These are phyloP conservation scores for Brenthis daphne DNA, from an alignment of 2,888 invertebrate species.

Conservation along the genomic window DNA sequence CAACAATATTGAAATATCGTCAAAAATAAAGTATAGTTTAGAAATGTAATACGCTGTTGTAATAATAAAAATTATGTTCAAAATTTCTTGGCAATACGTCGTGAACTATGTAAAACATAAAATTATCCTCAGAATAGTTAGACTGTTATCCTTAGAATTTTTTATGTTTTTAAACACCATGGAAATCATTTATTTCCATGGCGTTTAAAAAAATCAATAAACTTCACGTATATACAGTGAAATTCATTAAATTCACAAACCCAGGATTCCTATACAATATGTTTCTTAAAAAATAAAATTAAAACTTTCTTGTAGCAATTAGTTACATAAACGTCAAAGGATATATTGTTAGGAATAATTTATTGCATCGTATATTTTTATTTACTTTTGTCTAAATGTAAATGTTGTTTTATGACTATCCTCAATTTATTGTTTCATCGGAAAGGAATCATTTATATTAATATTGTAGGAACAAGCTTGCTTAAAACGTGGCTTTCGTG, in stretches of 20 bases:
- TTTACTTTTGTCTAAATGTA: slow-evolving; percentile 25
- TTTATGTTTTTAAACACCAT: too few species aligned
- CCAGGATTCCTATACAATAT: slow-evolving; percentile 4
- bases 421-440: slow-evolving; percentile 28
- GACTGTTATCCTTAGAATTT: too few species aligned
- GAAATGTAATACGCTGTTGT: too few species aligned
- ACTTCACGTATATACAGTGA: too few species aligned
- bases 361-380: slow-evolving; percentile 21
- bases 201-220: too few species aligned
- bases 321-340: not conserved
- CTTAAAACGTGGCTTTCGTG: slow-evolving; percentile 32
- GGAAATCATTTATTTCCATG: too few species aligned
- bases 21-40: too few species aligned
- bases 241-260: not conserved
- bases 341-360: slow-evolving; percentile 9
- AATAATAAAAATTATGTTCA: too few species aligned
- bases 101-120: too few species aligned
- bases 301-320: slow-evolving; percentile 19
- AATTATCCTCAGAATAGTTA: too few species aligned
- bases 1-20: too few species aligned
- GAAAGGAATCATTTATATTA: slow-evolving; percentile 24
- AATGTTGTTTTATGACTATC: slow-evolving; percentile 17
- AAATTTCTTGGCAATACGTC: too few species aligned
- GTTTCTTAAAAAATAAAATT: slow-evolving; percentile 23
- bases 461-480: slow-evolving; percentile 32